These are phyloP conservation scores for Anguilla anguilla DNA, from an alignment of 2,797 vertebrate species.

Conservation along the genomic window DNA sequence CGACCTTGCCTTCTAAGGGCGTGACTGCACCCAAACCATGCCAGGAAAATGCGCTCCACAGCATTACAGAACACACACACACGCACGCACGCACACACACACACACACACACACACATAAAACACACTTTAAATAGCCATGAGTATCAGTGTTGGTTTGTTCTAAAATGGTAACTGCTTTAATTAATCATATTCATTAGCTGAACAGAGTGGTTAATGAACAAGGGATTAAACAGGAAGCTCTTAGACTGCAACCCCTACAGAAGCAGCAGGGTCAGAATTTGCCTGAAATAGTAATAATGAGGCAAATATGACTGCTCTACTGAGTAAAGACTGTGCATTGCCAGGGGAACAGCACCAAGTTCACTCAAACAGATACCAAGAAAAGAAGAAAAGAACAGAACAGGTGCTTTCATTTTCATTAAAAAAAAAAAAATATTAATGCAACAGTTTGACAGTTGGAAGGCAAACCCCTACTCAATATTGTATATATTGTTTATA, in stretches of 20 bases:
- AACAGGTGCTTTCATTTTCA: not conserved
- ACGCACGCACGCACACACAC: too few species aligned
- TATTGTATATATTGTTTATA: not conserved
- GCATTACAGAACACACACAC: too few species aligned
- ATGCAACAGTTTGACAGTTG: not conserved
- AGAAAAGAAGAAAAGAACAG: not conserved
- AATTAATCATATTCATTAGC: not conserved
- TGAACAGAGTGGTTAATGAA: not conserved
- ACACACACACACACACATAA: too few species aligned
- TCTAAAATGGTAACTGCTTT: too few species aligned
- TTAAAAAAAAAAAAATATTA: not conserved
- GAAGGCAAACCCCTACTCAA: not conserved
- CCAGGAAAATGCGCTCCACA: too few species aligned
- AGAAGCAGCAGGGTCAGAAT: not conserved
- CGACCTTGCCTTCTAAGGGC: too few species aligned
- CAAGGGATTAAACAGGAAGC: not conserved
- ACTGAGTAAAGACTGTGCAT: not conserved
- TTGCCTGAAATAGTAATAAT: not conserved
- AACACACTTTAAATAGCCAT: too few species aligned
- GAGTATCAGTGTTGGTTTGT: too few species aligned
- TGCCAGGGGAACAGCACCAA: not conserved
- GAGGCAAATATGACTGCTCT: not conserved
- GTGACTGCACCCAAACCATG: too few species aligned
- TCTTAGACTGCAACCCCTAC: not conserved
- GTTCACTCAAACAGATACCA: not conserved